These are phyloP conservation scores for Heliconius ismenius DNA, from an alignment of 2,888 invertebrate genomes.

Conservation along the genomic window DNA sequence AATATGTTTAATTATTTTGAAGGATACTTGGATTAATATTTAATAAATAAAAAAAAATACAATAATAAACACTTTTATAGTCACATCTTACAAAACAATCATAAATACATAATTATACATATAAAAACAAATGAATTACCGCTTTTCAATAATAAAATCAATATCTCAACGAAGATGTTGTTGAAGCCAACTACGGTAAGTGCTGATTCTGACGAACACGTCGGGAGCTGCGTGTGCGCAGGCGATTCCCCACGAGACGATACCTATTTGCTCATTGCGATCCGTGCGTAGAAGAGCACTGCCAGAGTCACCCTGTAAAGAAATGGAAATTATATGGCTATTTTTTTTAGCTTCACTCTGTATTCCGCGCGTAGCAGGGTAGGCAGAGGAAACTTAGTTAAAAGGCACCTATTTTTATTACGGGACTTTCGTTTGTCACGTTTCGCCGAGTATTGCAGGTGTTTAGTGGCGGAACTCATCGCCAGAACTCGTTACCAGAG, in stretches of 20 bases:
- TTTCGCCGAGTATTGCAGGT: too few relatives aligned
- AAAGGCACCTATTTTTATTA: not conserved
- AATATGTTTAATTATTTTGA: too few relatives aligned
- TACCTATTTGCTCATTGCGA: conserved; percentile 50
- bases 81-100: too few relatives aligned
- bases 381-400: not conserved
- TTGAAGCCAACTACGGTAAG: conserved; percentile 47
- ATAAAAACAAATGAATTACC: too few relatives aligned
- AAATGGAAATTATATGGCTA: not conserved
- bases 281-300: conserved; percentile 52
- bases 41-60: too few relatives aligned
- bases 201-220: conserved; percentile 54
- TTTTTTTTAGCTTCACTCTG: too few relatives aligned
- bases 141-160: not conserved
- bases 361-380: not conserved
- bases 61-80: too few relatives aligned
- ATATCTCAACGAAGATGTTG: not conserved
- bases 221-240: conserved; percentile 63
- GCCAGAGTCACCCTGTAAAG: conserved; percentile 49
- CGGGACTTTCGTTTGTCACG: too few relatives aligned
- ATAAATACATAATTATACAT: too few relatives aligned
- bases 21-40: too few relatives aligned
- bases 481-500: too few relatives aligned
- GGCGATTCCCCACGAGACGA: conserved; percentile 63
- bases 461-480: too few relatives aligned